Evolutionary conservation across 2,888 invertebrate genomes (phyloP), one percentile per base, ranked within the genome.

Genomic region (Drosophila mercatorum): DNA sequence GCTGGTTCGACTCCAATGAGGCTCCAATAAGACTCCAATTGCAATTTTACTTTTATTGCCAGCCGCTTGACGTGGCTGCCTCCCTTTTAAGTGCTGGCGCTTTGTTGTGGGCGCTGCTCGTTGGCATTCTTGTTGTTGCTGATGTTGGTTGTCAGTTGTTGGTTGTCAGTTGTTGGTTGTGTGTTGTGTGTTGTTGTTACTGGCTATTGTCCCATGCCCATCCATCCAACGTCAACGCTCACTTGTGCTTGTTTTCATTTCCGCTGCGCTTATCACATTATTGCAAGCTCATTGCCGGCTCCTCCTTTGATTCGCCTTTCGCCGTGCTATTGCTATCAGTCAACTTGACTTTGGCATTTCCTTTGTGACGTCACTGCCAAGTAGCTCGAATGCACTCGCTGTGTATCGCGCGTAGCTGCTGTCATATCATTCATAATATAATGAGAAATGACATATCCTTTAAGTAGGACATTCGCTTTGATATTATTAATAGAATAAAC

Each of bases 231-330:
- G 79, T 75, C 63, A 69, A 68, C 79, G 72, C 64, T 60, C 80
- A 72, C 68, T 88, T 85, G 70, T 70, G 73, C 87, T 86, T 89
- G 87, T 83, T 84, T 89, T 89, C 87, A 84, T 84, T 84, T 85
- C 89, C 85, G 80, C 64, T 80, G 69, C 85, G 75, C 88, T 86
- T 86, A 86, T 86, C 85, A 82, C 85, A 89, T 86, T 86, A 86
- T 86, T 88, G 85, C 85, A 88, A 88, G 88, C 88, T 89, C 88
- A 81, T 87, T 85, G 88, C 88, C 76, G 63, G 57, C 76, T 67
- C 68, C 81, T 68, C 59, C 63, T 69, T 67, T 70, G 67, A 70
- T 51, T 75, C 51, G 51, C n/a, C 31, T 57, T 53, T 41, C 46
- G 56, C 12, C 31, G 46, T 34, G 40, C 61, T 53, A 14, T 34